Base-by-base conservation (phyloP, 1,140 invertebrate species). In the Ptiloglossa arizonensis region DNA sequence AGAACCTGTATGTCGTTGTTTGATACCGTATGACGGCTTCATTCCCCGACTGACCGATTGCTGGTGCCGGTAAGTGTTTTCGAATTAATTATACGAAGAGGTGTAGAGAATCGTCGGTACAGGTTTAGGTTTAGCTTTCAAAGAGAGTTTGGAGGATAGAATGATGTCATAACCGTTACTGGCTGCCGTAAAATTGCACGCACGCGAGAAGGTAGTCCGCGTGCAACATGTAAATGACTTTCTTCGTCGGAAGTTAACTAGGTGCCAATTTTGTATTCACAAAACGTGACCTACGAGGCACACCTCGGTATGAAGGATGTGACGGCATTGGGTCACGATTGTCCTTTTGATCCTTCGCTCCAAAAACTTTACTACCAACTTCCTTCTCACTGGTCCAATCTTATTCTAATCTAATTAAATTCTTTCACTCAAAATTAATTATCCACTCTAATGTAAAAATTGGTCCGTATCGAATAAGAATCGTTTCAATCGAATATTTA, bases 201-300 rank as follows among this genome's bases (percentile, higher is more conserved):
- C 80, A 70, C 75, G 71, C 52, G 70, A 52, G 48, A 27, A 66
- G 63, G 52, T 54, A 48, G 46, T 22, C 27, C 64, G 60, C n/a
- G 81, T 50, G 60, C 74, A 76, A 83, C 67, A 82, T 82, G 54
- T 54, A 78, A 82, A 83, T 74, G 68, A 73, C 80, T 82, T 32
- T 72, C 52, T 82, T 82, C 56, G 59, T 79, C 59, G 59, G 48
- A 74, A 79, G 81, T 79, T 73, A 85, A 79, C 81, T 74, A 74
- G 68, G 81, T 57, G 84, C 73, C 77, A 87, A 87, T 87, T 86
- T 29, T 57, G 79, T 85, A 87, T 86, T 86, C 81, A 83, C 70
- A 54, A 80, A 79, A 70, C 77, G 71, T 67, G 44, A 64, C 52
- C 62, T 22, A 35, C 5, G 48, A 48, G 22, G 24, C 27, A 76